These are phyloP conservation scores for Hesperia comma DNA, from an alignment of 2,888 invertebrate species.

Conservation along the genomic window DNA sequence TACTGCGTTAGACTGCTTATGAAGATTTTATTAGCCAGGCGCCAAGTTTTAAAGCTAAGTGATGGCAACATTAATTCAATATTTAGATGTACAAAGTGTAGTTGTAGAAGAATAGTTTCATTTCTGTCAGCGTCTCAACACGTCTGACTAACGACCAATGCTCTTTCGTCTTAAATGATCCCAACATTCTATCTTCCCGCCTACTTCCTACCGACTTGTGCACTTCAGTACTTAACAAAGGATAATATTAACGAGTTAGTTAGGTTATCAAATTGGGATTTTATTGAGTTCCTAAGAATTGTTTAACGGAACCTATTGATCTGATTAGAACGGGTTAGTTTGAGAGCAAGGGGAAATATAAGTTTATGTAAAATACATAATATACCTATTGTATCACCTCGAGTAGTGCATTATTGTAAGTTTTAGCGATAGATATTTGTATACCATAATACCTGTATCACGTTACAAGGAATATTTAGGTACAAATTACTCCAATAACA, in stretches of 20 bases:
- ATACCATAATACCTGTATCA: neutral
- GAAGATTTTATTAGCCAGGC: too few relatives aligned
- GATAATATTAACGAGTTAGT: neutral
- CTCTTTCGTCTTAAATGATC: too few relatives aligned
- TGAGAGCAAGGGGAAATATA: neutral
- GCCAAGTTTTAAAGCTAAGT: too few relatives aligned
- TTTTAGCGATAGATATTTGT: neutral
- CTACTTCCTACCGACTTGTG: neutral
- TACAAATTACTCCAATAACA: slow-evolving; percentile 2
- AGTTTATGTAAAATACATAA: neutral
- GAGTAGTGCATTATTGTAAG: neutral
- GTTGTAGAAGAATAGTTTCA: too few relatives aligned
- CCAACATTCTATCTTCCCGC: neutral
- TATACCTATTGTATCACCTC: neutral
- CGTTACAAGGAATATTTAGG: neutral
- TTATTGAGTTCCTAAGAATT: neutral
- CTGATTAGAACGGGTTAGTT: neutral
- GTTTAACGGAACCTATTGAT: neutral
- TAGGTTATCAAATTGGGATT: slow-evolving; percentile 14
- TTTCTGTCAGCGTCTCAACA: too few relatives aligned
- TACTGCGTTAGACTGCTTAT: too few relatives aligned
- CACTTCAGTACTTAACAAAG: neutral
- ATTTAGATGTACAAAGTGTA: too few relatives aligned
- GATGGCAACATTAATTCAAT: too few relatives aligned
- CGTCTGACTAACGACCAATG: too few relatives aligned